These are phyloP conservation scores for Phytoseiulus persimilis DNA, from an alignment of 2,888 invertebrate species.

Conservation along the genomic window DNA sequence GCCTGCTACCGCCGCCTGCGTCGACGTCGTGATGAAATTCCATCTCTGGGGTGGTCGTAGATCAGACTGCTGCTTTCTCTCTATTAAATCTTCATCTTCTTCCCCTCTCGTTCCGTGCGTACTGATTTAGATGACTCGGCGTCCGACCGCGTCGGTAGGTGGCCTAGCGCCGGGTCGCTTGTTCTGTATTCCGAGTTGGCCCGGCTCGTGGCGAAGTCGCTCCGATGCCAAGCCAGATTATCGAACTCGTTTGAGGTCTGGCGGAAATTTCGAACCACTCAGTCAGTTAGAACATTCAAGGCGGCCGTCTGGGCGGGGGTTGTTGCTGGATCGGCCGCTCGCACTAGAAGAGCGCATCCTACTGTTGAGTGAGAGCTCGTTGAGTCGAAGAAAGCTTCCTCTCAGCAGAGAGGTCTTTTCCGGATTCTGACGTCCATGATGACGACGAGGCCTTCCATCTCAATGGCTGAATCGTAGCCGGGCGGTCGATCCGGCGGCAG, in stretches of 20 bases:
- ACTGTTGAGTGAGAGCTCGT: background rate
- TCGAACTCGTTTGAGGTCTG: background rate
- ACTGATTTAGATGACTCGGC: background rate
- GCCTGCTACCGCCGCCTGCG: background rate
- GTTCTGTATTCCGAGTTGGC: background rate
- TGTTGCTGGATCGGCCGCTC: background rate
- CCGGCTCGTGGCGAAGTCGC: background rate
- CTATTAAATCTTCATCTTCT: background rate
- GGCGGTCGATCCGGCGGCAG: background rate
- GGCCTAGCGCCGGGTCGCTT: no score
- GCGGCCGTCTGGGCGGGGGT: background rate
- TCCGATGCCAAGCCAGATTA: background rate
- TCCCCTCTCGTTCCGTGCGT: background rate
- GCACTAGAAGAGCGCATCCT: background rate
- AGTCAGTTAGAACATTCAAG: background rate
- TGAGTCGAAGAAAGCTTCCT: background rate
- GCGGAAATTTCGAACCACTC: background rate
- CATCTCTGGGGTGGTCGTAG: background rate
- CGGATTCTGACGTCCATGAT: background rate
- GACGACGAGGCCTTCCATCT: background rate
- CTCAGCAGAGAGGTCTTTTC: background rate
- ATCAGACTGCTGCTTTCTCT: background rate
- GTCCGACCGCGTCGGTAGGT: background rate
- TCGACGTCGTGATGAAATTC: constrained; percentile 5
- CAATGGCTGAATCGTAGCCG: background rate